These are phyloP conservation scores for Junco hyemalis DNA, from an alignment of 2,113 vertebrate genomes.

Conservation along the genomic window DNA sequence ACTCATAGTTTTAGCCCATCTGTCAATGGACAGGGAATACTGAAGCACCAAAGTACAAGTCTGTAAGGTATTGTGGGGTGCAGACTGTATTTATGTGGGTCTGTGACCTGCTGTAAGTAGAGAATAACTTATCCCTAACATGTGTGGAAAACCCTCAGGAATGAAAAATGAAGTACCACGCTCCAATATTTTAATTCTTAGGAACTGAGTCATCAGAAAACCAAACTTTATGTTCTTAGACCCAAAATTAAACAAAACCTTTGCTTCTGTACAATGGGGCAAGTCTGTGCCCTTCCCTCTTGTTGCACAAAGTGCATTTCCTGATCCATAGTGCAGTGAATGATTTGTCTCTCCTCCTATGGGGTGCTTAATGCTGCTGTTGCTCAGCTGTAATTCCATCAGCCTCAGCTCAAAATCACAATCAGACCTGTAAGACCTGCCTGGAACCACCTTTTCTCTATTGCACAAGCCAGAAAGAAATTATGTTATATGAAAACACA, in stretches of 20 bases:
- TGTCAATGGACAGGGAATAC: neutral
- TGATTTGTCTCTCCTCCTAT: neutral
- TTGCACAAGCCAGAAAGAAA: neutral
- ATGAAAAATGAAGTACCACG: neutral
- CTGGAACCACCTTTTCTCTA: neutral
- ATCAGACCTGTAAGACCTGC: neutral
- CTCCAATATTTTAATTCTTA: neutral
- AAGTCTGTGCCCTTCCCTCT: neutral
- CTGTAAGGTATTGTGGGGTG: neutral
- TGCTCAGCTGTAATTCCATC: neutral
- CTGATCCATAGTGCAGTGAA: neutral
- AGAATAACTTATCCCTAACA: neutral
- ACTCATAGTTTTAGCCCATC: neutral
- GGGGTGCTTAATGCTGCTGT: neutral
- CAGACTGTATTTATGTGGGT: fast-evolving
- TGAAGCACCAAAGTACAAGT: neutral
- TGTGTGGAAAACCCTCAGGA: neutral
- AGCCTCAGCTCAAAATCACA: neutral
- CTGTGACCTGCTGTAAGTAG: neutral
- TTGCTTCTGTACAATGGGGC: neutral
- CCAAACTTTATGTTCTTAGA: neutral
- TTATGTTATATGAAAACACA: neutral
- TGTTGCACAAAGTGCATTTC: neutral
- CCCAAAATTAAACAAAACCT: neutral
- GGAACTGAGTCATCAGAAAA: neutral